Percentiles rank a stretch among this genome's conserved stretches.
These are phyloP conservation scores for Camelus dromedarius DNA, from an alignment of 2,113 vertebrate genomes.

Conservation along the genomic window DNA sequence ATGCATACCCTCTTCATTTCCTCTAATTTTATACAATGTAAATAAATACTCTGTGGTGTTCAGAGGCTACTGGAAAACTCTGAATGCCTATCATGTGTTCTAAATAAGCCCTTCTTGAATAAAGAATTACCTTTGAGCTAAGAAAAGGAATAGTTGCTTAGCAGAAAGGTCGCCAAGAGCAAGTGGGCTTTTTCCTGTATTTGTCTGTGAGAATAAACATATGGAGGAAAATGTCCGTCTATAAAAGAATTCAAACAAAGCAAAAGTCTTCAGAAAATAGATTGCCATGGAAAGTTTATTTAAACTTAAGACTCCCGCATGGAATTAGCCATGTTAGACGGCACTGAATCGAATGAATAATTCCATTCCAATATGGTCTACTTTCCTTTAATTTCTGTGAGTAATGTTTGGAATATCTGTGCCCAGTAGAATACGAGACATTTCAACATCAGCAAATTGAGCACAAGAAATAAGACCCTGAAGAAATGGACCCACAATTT, in stretches of 20 bases:
- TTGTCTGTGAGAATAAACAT: slow-evolving; percentile 88
- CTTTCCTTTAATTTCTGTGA: slow-evolving; percentile 79
- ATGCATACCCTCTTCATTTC: slow-evolving; percentile 89
- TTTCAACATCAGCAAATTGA: slow-evolving; percentile 69
- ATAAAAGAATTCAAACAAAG: slow-evolving; percentile 83
- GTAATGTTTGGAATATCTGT: slow-evolving; percentile 70
- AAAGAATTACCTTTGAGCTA: slow-evolving; percentile 88
- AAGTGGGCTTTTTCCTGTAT: slow-evolving; percentile 91
- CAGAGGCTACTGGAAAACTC: slow-evolving; percentile 87
- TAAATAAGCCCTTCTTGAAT: slow-evolving; percentile 88
- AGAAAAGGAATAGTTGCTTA: slow-evolving; percentile 87
- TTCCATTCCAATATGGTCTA: slow-evolving; percentile 65
- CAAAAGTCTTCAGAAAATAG: slow-evolving; percentile 77
- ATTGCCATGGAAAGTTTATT: slow-evolving; percentile 79
- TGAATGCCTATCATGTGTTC: slow-evolving; percentile 87
- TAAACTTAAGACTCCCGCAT: slow-evolving; percentile 77
- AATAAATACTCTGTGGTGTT: slow-evolving; percentile 88
- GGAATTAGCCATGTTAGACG: slow-evolving; percentile 64
- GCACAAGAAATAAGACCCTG: slow-evolving; percentile 23
- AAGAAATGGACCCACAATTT: slow-evolving; percentile 1
- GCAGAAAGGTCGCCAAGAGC: slow-evolving; percentile 88
- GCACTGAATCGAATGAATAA: slow-evolving; percentile 76
- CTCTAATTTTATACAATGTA: slow-evolving; percentile 89
- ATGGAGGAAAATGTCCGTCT: slow-evolving; percentile 81
- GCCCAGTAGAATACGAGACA: slow-evolving; percentile 62